These are phyloP conservation scores for Myotis findleyi DNA, from an alignment of 2,797 vertebrate genomes.

Conservation along the genomic window DNA sequence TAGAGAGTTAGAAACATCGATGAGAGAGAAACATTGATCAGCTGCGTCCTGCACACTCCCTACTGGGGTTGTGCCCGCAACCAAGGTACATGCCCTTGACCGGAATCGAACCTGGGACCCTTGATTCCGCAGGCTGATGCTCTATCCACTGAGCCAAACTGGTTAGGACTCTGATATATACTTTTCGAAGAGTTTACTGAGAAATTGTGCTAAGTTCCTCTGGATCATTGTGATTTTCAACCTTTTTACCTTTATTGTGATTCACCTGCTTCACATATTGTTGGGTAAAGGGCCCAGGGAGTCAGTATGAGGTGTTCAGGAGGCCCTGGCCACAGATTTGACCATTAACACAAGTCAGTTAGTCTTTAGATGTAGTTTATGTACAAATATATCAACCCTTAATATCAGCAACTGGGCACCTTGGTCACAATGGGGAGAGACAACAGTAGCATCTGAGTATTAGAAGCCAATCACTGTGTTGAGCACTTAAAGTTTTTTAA, in stretches of 20 bases:
- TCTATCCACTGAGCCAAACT: no score
- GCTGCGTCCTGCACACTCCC: no score
- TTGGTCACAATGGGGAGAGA: neutral
- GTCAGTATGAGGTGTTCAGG: neutral
- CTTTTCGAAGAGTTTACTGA: neutral
- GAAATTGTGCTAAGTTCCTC: neutral
- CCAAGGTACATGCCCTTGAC: no score
- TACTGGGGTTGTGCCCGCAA: no score
- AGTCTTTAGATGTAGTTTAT: neutral
- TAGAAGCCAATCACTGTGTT: neutral
- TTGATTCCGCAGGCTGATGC: no score
- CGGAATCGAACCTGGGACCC: no score
- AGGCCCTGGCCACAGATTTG: neutral
- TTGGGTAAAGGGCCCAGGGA: neutral
- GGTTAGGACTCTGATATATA: neutral
- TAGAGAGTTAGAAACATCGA: no score
- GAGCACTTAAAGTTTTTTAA: neutral
- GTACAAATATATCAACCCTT: neutral
- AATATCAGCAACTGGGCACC: no score
- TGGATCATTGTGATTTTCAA: neutral
- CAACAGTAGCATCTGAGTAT: neutral
- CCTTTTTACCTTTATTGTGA: neutral
- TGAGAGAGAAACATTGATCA: no score
- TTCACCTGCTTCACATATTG: neutral
- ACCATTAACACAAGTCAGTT: rapidly evolving